These are phyloP conservation scores for Molothrus aeneus DNA, from an alignment of 2,797 vertebrate genomes.

Conservation along the genomic window DNA sequence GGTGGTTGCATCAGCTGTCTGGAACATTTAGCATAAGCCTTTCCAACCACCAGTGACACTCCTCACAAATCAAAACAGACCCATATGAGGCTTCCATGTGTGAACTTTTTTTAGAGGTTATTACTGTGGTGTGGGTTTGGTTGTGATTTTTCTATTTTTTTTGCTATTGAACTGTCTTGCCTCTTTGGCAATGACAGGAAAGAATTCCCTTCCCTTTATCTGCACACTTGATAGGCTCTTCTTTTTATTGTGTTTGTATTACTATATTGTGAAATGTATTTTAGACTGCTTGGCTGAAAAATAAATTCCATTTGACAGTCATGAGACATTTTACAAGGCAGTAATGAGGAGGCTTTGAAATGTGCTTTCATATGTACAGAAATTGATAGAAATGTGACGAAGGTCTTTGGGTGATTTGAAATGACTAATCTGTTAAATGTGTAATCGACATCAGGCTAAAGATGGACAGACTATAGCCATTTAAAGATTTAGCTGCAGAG, in stretches of 20 bases:
- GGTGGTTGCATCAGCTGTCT: conserved; percentile 61
- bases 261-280: conserved; percentile 2
- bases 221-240: conserved; percentile 24
- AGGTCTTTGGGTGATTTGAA: conserved; percentile 14
- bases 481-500: conserved; percentile 4
- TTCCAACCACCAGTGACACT: conserved; percentile 43
- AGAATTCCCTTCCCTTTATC: conserved; percentile 9
- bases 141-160: background rate
- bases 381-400: conserved; percentile 36
- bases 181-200: conserved; percentile 5
- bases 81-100: conserved; percentile 47
- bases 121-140: background rate
- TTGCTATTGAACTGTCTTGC: background rate
- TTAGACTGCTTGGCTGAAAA: conserved; percentile 17
- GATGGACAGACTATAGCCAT: background rate
- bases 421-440: background rate
- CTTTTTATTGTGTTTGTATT: conserved; percentile 14
- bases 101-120: conserved; percentile 63
- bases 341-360: conserved; percentile 20
- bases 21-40: conserved; percentile 58
- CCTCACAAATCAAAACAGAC: conserved; percentile 65
- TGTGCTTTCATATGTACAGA: background rate
- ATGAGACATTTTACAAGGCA: conserved; percentile 10
- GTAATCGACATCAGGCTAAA: background rate
- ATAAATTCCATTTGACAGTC: conserved; percentile 27